Conservation (phyloP, 2,888 invertebrate genomes). For the Lithodes maja region DNA sequence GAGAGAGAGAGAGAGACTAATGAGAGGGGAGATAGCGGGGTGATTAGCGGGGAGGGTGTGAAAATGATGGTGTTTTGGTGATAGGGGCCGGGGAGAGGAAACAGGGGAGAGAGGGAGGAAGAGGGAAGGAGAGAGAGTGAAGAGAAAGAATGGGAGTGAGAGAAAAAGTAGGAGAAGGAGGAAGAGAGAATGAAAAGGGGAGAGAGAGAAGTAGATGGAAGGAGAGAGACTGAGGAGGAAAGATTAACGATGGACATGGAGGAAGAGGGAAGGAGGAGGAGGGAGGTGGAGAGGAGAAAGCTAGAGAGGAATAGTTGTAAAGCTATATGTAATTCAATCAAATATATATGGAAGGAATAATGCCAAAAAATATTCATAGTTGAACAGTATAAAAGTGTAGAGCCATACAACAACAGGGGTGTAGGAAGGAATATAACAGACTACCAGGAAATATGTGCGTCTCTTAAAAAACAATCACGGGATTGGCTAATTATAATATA, state of each 20-base stretch:
- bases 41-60: neutral
- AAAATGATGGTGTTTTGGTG: too few species aligned
- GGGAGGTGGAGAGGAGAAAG: neutral
- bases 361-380: too few species aligned
- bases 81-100: neutral
- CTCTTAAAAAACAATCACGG: too few species aligned
- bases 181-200: neutral
- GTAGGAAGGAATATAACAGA: too few species aligned
- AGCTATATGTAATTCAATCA: too few species aligned
- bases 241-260: neutral
- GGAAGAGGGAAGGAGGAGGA: neutral
- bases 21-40: too few species aligned
- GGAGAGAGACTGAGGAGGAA: slow-evolving; percentile 4
- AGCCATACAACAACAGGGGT: too few species aligned
- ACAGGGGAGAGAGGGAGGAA: neutral
- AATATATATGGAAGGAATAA: too few species aligned
- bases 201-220: neutral
- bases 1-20: neutral
- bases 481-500: too few species aligned
- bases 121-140: too few species aligned
- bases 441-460: too few species aligned
- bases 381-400: too few species aligned
- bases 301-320: neutral
- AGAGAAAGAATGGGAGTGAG: neutral
- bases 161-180: neutral